Conservation (phyloP, 2,888 invertebrate genomes). For the Zygothrica quintamaculata region DNA sequence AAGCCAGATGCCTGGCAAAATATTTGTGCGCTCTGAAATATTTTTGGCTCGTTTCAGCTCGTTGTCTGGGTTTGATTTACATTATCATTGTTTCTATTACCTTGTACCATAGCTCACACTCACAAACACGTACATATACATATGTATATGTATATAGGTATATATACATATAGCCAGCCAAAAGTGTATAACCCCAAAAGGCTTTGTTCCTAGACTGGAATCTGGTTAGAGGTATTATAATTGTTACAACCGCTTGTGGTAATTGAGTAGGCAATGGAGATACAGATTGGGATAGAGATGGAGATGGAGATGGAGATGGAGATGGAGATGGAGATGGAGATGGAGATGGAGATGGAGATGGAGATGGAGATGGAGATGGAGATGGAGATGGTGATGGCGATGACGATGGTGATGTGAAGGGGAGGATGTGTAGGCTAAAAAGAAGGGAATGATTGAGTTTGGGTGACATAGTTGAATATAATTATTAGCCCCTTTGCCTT, state of each 20-base stretch:
- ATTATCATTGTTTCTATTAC: slow-evolving; percentile 48
- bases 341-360: too few relatives aligned
- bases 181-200: slow-evolving; percentile 11
- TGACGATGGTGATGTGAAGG: too few relatives aligned
- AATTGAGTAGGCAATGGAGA: slow-evolving; percentile 16
- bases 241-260: slow-evolving; percentile 37
- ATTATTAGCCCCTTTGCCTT: too few relatives aligned
- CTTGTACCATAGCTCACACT: slow-evolving; percentile 6
- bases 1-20: background rate
- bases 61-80: slow-evolving; percentile 46
- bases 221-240: slow-evolving; percentile 45
- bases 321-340: too few relatives aligned
- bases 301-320: too few relatives aligned
- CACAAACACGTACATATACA: too few relatives aligned
- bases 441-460: too few relatives aligned
- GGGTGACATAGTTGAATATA: slow-evolving; percentile 27
- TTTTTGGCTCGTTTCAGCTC: background rate
- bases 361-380: too few relatives aligned
- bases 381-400: too few relatives aligned
- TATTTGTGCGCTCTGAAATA: background rate
- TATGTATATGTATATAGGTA: too few relatives aligned
- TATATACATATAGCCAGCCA: too few relatives aligned
- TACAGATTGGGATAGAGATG: too few relatives aligned
- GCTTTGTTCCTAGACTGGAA: slow-evolving; percentile 24
- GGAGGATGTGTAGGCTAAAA: background rate